Evolutionary conservation across 2,113 vertebrate species (phyloP).

Genomic region (Alaudala cheleensis): DNA sequence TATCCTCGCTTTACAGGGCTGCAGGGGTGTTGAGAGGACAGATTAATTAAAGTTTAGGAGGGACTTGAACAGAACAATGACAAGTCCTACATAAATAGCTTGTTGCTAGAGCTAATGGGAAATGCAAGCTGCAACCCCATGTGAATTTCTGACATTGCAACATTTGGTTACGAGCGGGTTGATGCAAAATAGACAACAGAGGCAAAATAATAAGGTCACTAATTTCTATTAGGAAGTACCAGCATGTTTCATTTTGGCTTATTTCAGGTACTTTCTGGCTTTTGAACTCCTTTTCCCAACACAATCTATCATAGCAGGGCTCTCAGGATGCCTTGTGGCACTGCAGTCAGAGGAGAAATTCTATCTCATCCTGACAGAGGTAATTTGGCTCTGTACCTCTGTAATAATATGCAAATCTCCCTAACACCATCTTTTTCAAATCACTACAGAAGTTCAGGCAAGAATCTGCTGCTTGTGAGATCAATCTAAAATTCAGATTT

Average conservation of each 20-base stretch:
- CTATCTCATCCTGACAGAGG: conserved; percentile 24
- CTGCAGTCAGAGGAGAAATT: neutral
- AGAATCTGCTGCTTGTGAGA: conserved; percentile 33
- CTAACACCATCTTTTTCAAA: conserved; percentile 13
- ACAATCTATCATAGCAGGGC: neutral
- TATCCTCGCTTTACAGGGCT: conserved; percentile 18
- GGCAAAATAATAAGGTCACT: neutral
- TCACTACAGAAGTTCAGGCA: conserved; percentile 48
- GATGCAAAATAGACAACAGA: neutral
- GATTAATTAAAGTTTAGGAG: conserved; percentile 62
- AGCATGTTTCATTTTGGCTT: neutral
- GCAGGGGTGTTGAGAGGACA: conserved; percentile 42
- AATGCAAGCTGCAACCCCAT: neutral
- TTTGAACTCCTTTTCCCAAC: conserved; percentile 4
- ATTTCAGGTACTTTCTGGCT: neutral
- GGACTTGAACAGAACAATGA: neutral
- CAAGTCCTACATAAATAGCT: conserved; percentile 19
- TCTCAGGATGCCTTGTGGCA: neutral
- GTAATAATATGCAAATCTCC: conserved; percentile 20
- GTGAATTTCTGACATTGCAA: neutral
- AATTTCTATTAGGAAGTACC: neutral
- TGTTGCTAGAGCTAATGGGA: conserved; percentile 12
- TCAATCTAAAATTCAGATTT: conserved; percentile 61
- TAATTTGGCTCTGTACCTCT: conserved; percentile 23
- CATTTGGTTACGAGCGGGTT: neutral